Evolutionary conservation across 2,888 invertebrate genomes (phyloP).

Genomic region (Dasysyrphus tricinctus): DNA sequence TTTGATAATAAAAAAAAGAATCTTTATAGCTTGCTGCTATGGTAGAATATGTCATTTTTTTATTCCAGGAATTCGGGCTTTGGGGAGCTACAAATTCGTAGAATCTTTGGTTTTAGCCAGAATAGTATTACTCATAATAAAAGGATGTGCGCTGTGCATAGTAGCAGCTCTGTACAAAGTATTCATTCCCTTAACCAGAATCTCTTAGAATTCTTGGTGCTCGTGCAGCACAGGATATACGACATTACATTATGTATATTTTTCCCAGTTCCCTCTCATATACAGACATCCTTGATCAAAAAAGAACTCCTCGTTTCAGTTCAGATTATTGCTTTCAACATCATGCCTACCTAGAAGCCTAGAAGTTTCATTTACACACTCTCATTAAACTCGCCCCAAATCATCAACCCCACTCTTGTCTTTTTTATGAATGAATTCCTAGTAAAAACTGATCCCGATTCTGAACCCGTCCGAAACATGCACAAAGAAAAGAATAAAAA

Average conservation of each 20-base stretch:
- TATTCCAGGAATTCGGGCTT: neutral
- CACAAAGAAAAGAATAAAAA: neutral
- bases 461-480: neutral
- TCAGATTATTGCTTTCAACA: too few species aligned
- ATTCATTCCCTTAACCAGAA: conserved; percentile 1
- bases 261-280: neutral
- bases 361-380: neutral
- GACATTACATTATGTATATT: neutral
- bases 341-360: too few species aligned
- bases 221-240: neutral
- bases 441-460: conserved; percentile 41
- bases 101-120: neutral
- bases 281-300: neutral
- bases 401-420: conserved; percentile 1
- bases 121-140: neutral
- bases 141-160: too few species aligned
- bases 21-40: neutral
- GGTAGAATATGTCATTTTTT: neutral
- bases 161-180: neutral
- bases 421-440: conserved; percentile 68
- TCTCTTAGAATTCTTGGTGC: neutral
- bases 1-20: neutral
- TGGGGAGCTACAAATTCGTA: conserved; percentile 4
- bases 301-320: neutral
- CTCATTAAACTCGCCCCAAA: neutral